phyloP scores from a whole-genome alignment of 2,888 invertebrate genomes.

The Scaptomyza tumidula region DNA sequence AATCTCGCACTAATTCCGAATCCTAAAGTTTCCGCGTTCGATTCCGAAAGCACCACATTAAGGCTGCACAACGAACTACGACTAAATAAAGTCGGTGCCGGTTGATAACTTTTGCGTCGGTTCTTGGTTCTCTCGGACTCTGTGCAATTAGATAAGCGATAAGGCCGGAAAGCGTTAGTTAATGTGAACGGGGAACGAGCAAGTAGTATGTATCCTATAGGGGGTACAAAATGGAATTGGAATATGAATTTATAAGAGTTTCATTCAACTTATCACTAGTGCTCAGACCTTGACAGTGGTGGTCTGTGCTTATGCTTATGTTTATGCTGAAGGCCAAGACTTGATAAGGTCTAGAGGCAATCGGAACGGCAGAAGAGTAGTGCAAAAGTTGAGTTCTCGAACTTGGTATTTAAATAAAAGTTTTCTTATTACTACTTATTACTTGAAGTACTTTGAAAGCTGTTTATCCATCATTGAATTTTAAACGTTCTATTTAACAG shows the following conservation, averaged over 20 bases:
- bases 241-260: slow-evolving; percentile 56
- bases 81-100: slow-evolving; percentile 53
- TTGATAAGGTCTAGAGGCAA: slow-evolving; percentile 24
- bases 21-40: slow-evolving; percentile 4
- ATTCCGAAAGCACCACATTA: slow-evolving; percentile 30
- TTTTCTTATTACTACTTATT: too few species aligned
- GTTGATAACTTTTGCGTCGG: slow-evolving; percentile 20
- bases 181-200: slow-evolving; percentile 1
- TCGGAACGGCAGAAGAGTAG: not conserved
- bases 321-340: slow-evolving; percentile 20
- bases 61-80: slow-evolving; percentile 40
- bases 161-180: slow-evolving; percentile 40
- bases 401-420: not conserved
- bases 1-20: slow-evolving; percentile 2
- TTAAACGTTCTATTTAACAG: not conserved
- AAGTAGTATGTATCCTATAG: slow-evolving; percentile 30
- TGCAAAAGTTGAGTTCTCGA: not conserved
- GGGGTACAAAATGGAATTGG: slow-evolving; percentile 49
- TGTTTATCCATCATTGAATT: too few species aligned
- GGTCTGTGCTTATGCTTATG: slow-evolving; percentile 12
- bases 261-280: slow-evolving; percentile 31
- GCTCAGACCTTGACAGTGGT: slow-evolving; percentile 57
- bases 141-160: slow-evolving; percentile 65
- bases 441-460: too few species aligned
- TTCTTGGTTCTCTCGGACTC: slow-evolving; percentile 26